Evolutionary conservation across 2,888 invertebrate species (phyloP).

Genomic region (Microctonus brassicae): DNA sequence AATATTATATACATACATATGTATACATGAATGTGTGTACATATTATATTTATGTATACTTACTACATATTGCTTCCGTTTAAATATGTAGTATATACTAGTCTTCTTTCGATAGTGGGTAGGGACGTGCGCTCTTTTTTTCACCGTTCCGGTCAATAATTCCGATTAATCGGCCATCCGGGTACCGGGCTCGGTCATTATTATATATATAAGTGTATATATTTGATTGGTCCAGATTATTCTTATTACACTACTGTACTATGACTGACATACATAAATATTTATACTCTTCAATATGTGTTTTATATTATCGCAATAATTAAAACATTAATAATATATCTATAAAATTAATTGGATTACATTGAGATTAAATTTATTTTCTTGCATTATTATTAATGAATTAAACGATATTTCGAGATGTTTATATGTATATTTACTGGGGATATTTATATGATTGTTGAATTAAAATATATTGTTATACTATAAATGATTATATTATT

Average conservation of each 20-base stretch:
- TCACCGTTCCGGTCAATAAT: slow-evolving; percentile 47
- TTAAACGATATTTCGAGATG: too few relatives aligned
- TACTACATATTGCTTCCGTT: slow-evolving; percentile 4
- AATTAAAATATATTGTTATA: too few relatives aligned
- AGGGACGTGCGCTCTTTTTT: slow-evolving; percentile 42
- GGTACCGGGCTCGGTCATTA: slow-evolving; percentile 39
- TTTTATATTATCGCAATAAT: background rate
- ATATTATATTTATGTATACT: background rate
- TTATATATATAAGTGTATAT: too few relatives aligned
- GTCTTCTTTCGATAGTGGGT: slow-evolving; percentile 31
- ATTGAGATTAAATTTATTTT: background rate
- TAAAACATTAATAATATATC: background rate
- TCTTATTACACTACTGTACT: slow-evolving; percentile 1
- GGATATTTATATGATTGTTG: too few relatives aligned
- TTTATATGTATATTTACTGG: too few relatives aligned
- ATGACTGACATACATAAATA: background rate
- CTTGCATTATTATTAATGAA: too few relatives aligned
- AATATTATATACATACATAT: too few relatives aligned
- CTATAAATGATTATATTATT: too few relatives aligned
- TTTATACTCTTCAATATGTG: background rate
- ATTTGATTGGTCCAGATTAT: slow-evolving; percentile 28
- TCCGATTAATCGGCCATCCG: slow-evolving; percentile 43
- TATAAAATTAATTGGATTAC: too few relatives aligned
- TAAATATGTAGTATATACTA: too few relatives aligned
- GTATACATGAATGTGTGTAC: too few relatives aligned